Conservation (phyloP, 2,888 invertebrate genomes). For the Xestobium rufovillosum region DNA sequence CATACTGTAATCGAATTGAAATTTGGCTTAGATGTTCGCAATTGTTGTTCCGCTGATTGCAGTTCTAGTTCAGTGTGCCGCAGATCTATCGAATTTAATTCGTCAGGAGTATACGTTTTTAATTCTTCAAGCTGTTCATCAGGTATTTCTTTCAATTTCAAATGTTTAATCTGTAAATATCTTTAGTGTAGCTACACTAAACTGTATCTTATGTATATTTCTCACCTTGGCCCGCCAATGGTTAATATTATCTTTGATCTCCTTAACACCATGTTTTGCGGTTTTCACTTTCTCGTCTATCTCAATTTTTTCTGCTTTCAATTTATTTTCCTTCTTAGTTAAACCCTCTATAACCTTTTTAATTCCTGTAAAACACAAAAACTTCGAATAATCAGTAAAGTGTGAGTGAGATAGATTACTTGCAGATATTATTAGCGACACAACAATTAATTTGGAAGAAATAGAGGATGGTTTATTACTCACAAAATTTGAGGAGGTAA, state of each 20-base stretch:
- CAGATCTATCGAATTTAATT: slow-evolving; percentile 51
- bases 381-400: too few relatives aligned
- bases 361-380: slow-evolving; percentile 37
- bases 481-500: too few relatives aligned
- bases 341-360: slow-evolving; percentile 59
- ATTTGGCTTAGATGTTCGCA: slow-evolving; percentile 63
- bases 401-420: too few relatives aligned
- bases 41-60: slow-evolving; percentile 50
- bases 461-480: too few relatives aligned
- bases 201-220: slow-evolving; percentile 6
- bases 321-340: slow-evolving; percentile 56
- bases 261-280: slow-evolving; percentile 51
- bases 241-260: slow-evolving; percentile 50
- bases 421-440: too few relatives aligned
- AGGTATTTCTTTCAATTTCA: slow-evolving; percentile 59
- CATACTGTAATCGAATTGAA: slow-evolving; percentile 48
- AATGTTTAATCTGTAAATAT: slow-evolving; percentile 43
- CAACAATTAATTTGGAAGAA: too few relatives aligned
- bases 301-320: slow-evolving; percentile 65
- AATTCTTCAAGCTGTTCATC: slow-evolving; percentile 43
- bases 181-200: too few relatives aligned
- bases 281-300: slow-evolving; percentile 63
- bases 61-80: slow-evolving; percentile 54
- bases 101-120: slow-evolving; percentile 55
- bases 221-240: slow-evolving; percentile 50